A percentile compares a stretch with the other conserved stretches of the same genome.
These are phyloP conservation scores for Laspeyria flexula DNA, from an alignment of 2,888 invertebrate species.

Conservation along the genomic window DNA sequence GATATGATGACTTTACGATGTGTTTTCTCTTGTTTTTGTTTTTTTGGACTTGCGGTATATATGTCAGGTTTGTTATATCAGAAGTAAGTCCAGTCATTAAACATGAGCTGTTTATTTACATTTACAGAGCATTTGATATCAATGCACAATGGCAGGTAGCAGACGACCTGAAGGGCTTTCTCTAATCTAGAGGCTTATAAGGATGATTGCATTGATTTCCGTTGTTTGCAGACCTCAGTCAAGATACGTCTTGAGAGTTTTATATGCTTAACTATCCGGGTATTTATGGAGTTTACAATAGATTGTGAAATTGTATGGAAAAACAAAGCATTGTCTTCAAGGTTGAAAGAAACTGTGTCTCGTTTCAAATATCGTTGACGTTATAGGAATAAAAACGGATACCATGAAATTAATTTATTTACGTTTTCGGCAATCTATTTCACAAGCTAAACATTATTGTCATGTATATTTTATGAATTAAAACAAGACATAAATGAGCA, in stretches of 20 bases:
- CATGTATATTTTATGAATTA: neutral
- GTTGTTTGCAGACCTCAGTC: conserved; percentile 54
- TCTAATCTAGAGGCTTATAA: conserved; percentile 27
- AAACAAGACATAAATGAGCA: neutral
- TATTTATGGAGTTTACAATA: conserved; percentile 20
- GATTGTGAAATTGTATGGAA: conserved; percentile 13
- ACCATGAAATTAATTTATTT: conserved; percentile 32
- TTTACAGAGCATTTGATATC: neutral
- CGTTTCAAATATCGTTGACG: conserved; percentile 10
- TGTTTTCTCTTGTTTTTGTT: neutral
- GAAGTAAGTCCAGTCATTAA: no score
- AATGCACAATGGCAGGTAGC: conserved; percentile 27
- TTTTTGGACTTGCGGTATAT: neutral
- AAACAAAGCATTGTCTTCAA: conserved; percentile 10
- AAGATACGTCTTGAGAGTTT: conserved; percentile 35
- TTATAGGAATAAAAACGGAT: conserved; percentile 16
- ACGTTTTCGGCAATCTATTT: conserved; percentile 1
- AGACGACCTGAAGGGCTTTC: conserved; percentile 23
- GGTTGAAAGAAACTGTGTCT: conserved; percentile 11
- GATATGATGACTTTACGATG: no score
- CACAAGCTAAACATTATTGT: conserved; percentile 1
- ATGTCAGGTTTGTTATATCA: neutral
- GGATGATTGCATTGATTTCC: conserved; percentile 51
- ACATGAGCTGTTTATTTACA: no score
- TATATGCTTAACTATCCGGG: neutral